Base-by-base conservation (phyloP, 2,888 invertebrate species). In the Pandemis cinnamomeana region DNA sequence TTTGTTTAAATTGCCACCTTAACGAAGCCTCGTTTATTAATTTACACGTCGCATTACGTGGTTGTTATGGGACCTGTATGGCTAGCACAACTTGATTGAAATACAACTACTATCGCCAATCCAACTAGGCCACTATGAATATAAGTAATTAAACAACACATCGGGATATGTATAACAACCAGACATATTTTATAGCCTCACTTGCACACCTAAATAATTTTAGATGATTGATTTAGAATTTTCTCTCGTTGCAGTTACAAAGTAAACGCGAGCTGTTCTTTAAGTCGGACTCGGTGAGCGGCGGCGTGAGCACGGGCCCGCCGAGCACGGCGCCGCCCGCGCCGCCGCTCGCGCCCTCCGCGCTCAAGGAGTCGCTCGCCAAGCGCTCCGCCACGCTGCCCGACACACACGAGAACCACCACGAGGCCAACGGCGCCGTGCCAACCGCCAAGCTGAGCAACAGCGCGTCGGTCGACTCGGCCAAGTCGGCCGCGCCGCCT, bases 261-360 rank as follows among this genome's bases (percentile, higher is more conserved):
- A 96, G 96, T 89, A 98, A 98, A 95, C 96, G 98, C 83, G 97
- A 98, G 95, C 95, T 97, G 94, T 98, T 98, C 94, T 98, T 98
- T 94, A 97, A 97, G 90, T 95, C 96, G 77, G 95, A 96, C 81
- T 94, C 95, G 61, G 92, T 95, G 87, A 95, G 95, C 83, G 89
- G 90, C 77, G 95, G 95, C 84, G 95, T 85, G 81, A 88, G 89
- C 80, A 84, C 91, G 77, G 91, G 90, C 71, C 87, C 92, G 78
- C 91, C 92, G 72, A 82, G 81, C 76, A 83, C 85, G 83, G 94
- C 91, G 81, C 93, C 89, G 84, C 94, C 91, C 78, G 95, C 89
- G 85, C 95, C 92, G 76, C 87, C 89, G 71, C 81, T 85, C 67
- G 91, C 92, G 83, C 92, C 95, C 77, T 91, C 95, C 74, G 89